These are phyloP conservation scores for Leptothorax acervorum DNA, from an alignment of 2,888 invertebrate species.

Conservation along the genomic window DNA sequence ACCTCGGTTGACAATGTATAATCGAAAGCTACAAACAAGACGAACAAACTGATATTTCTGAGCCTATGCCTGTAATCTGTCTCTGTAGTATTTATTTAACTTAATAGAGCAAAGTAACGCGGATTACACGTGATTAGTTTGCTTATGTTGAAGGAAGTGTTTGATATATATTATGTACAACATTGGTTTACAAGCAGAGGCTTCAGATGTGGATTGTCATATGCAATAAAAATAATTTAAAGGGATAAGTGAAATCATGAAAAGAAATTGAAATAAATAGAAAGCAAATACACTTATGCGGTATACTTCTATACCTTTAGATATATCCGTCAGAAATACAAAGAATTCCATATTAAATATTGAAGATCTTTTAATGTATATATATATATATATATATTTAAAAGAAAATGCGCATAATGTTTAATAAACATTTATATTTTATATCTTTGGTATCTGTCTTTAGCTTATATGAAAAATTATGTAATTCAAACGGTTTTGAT, in stretches of 20 bases:
- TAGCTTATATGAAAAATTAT: slow-evolving; percentile 58
- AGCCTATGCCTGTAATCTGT: slow-evolving; percentile 67
- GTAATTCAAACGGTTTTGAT: slow-evolving; percentile 65
- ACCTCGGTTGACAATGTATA: slow-evolving; percentile 71
- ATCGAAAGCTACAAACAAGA: slow-evolving; percentile 71
- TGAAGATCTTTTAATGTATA: slow-evolving; percentile 55
- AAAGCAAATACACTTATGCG: slow-evolving; percentile 54
- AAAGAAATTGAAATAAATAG: slow-evolving; percentile 54
- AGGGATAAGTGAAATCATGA: slow-evolving; percentile 31
- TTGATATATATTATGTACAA: slow-evolving; percentile 58
- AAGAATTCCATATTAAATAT: slow-evolving; percentile 66
- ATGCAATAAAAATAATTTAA: slow-evolving; percentile 57
- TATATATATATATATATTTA: slow-evolving; percentile 38
- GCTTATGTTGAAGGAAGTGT: slow-evolving; percentile 49
- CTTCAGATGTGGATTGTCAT: slow-evolving; percentile 60
- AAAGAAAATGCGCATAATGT: slow-evolving; percentile 60
- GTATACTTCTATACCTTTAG: slow-evolving; percentile 59
- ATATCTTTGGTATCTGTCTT: slow-evolving; percentile 69
- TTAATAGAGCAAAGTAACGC: slow-evolving; percentile 50
- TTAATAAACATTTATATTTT: slow-evolving; percentile 66
- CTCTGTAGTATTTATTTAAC: slow-evolving; percentile 74
- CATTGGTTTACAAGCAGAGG: slow-evolving; percentile 58
- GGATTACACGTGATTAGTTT: slow-evolving; percentile 15
- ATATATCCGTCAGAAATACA: slow-evolving; percentile 64
- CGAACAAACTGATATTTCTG: slow-evolving; percentile 65